Evolutionary conservation across 2,797 vertebrate genomes (phyloP).

Genomic region (Mormyrops boulengeri): DNA sequence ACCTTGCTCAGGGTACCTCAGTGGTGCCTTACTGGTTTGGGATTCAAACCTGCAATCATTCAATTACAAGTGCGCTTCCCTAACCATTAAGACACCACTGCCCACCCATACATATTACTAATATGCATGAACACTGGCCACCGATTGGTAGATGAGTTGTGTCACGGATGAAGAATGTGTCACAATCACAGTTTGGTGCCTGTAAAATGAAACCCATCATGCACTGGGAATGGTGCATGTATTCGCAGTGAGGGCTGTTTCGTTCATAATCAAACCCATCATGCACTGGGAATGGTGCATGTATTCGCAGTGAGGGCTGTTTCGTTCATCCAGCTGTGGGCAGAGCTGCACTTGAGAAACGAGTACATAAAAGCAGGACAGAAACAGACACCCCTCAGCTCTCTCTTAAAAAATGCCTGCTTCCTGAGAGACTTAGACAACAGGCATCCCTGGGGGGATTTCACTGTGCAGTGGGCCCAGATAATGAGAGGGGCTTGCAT

Average conservation of each 20-base stretch:
- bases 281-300: not conserved
- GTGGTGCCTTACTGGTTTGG: not conserved
- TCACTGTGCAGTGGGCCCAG: not conserved
- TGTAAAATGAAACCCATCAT: too few relatives aligned
- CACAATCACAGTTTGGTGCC: not conserved
- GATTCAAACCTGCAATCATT: not conserved
- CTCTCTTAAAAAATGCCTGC: constrained; percentile 24
- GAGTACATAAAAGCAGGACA: constrained; percentile 33
- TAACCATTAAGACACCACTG: not conserved
- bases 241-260: too few relatives aligned
- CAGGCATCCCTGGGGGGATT: constrained; percentile 21
- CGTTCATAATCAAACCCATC: not conserved
- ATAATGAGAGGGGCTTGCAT: constrained; percentile 16
- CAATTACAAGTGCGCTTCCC: not conserved
- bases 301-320: constrained; percentile 17
- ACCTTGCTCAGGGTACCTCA: not conserved
- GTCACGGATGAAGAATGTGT: not conserved
- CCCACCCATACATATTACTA: not conserved
- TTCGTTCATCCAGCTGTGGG: constrained; percentile 32
- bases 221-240: too few relatives aligned
- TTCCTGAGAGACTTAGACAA: constrained; percentile 31
- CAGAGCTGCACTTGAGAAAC: constrained; percentile 41
- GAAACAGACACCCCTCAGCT: constrained; percentile 34
- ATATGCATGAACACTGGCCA: not conserved
- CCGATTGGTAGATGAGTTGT: not conserved